Conservation (phyloP, 2,888 invertebrate species). For the Cacoxenus indagator region DNA sequence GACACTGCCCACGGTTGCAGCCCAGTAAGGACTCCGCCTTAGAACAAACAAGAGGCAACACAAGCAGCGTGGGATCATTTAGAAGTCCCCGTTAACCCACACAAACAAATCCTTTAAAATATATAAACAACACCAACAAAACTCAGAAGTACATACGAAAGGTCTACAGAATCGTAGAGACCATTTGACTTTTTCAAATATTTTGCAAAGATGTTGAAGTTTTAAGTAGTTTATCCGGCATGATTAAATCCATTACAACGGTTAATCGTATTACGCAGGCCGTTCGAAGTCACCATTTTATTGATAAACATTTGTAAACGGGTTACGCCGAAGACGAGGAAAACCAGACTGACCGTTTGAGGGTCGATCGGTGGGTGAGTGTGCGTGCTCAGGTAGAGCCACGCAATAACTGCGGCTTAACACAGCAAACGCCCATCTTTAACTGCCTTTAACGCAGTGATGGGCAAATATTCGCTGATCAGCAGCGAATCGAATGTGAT, state of each 20-base stretch:
- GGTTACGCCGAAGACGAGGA: too few species aligned
- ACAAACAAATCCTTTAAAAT: constrained; percentile 57
- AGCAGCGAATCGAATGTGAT: constrained; percentile 58
- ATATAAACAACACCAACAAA: constrained; percentile 33
- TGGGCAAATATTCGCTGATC: constrained; percentile 35
- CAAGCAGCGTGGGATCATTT: not conserved
- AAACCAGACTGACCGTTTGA: too few species aligned
- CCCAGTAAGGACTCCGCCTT: not conserved
- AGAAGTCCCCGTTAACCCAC: constrained; percentile 59
- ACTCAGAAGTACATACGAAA: constrained; percentile 42
- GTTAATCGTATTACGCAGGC: constrained; percentile 64
- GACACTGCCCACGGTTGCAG: not conserved
- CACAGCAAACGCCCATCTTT: constrained; percentile 47
- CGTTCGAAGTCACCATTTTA: constrained; percentile 53
- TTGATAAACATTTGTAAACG: constrained; percentile 70
- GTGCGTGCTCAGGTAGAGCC: constrained; percentile 38
- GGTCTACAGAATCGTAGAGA: constrained; percentile 19
- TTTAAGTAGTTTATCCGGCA: constrained; percentile 51
- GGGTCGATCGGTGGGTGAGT: constrained; percentile 10
- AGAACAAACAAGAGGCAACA: too few species aligned
- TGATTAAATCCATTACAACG: constrained; percentile 65
- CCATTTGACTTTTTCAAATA: constrained; percentile 65
- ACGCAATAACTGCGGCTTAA: constrained; percentile 49
- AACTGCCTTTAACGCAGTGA: not conserved
- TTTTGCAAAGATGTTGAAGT: constrained; percentile 56